phyloP scores from a whole-genome alignment of 2,113 vertebrate species.

The Cebus imitator region DNA sequence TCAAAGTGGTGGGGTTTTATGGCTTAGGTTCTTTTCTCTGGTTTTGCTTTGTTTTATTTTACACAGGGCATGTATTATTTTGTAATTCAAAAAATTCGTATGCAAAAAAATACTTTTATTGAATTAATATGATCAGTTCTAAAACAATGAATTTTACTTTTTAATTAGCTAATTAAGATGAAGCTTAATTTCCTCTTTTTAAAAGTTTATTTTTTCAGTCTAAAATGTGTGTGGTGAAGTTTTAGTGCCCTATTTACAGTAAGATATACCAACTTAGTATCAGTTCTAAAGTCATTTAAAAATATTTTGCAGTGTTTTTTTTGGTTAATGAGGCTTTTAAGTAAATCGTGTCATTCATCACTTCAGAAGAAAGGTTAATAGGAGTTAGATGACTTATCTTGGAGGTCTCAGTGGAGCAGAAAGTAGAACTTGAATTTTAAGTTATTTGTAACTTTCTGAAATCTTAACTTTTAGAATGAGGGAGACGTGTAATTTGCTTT shows the following conservation, averaged over 20 bases:
- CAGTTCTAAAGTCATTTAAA: conserved; percentile 5
- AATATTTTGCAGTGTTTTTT: background rate
- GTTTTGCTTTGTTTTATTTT: background rate
- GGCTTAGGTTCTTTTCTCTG: background rate
- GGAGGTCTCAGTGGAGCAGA: background rate
- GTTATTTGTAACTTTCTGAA: conserved; percentile 18
- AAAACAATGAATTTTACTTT: conserved; percentile 42
- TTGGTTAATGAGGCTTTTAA: conserved; percentile 31
- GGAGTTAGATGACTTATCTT: background rate
- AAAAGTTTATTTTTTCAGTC: background rate
- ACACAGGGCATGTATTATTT: background rate
- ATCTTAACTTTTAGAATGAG: conserved; percentile 20
- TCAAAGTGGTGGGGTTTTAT: conserved; percentile 10
- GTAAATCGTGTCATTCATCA: background rate
- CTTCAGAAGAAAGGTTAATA: conserved; percentile 7
- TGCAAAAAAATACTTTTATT: background rate
- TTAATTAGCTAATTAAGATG: conserved; percentile 15
- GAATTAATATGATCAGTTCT: background rate
- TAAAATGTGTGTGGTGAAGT: conserved; percentile 12
- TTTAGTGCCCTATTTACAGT: conserved; percentile 8
- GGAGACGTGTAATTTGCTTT: conserved; percentile 4
- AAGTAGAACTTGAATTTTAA: conserved; percentile 41
- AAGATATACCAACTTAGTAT: background rate
- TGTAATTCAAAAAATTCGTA: conserved; percentile 22
- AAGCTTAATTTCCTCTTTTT: background rate